phyloP scores from a whole-genome alignment of 2,113 vertebrate genomes.

The Naja naja region DNA sequence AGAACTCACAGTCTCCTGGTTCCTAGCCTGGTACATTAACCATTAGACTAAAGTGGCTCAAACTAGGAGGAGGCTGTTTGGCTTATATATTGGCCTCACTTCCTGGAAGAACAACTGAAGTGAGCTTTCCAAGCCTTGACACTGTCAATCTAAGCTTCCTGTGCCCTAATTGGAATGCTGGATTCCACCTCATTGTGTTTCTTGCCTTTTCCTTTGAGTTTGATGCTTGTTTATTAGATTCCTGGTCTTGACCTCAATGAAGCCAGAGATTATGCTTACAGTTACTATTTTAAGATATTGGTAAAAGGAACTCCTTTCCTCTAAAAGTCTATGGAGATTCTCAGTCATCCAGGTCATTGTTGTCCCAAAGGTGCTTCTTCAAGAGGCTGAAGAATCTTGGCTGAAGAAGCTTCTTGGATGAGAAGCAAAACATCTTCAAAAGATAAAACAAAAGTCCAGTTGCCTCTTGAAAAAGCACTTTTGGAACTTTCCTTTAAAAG shows the following conservation, averaged over 20 bases:
- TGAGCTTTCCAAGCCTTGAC: not conserved
- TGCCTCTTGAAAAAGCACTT: too few species aligned
- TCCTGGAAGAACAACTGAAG: not conserved
- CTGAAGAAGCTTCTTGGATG: too few species aligned
- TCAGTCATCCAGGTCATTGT: too few species aligned
- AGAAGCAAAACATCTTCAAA: too few species aligned
- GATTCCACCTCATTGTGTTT: not conserved
- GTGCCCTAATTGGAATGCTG: not conserved
- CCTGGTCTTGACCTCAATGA: not conserved
- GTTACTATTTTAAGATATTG: not conserved
- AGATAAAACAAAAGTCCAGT: too few species aligned
- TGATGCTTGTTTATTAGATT: not conserved
- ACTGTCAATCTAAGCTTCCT: not conserved
- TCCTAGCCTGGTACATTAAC: not conserved
- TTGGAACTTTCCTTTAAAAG: too few species aligned
- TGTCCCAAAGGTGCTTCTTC: too few species aligned
- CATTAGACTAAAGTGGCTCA: not conserved
- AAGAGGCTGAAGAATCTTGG: too few species aligned
- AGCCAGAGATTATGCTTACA: not conserved
- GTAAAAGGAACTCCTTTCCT: not conserved
- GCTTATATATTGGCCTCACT: not conserved
- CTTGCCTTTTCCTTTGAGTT: not conserved
- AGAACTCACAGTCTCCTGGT: too few species aligned
- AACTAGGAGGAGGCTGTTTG: not conserved
- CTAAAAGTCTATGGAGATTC: too few species aligned